Conservation (phyloP, 2,888 invertebrate genomes). For the Endotricha flammealis region DNA sequence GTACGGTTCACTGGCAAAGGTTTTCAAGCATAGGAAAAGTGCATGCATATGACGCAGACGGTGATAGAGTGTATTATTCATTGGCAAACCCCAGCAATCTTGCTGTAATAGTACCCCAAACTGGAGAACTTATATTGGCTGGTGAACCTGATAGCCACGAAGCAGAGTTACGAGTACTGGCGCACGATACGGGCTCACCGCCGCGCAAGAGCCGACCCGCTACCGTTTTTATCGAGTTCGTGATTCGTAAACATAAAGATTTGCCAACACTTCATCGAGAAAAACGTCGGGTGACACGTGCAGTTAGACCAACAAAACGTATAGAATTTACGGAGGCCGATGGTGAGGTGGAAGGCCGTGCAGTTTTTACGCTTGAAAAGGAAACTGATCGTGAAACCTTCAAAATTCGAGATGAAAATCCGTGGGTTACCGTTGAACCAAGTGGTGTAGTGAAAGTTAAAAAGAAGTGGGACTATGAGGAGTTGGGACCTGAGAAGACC, state of each 20-base stretch:
- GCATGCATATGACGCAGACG: conserved; percentile 92
- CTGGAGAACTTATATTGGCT: conserved; percentile 91
- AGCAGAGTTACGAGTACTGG: conserved; percentile 85
- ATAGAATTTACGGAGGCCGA: conserved; percentile 95
- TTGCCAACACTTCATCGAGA: conserved; percentile 82
- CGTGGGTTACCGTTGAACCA: conserved; percentile 94
- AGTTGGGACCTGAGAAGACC: conserved; percentile 94
- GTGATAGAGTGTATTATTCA: conserved; percentile 93
- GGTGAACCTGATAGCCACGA: conserved; percentile 85
- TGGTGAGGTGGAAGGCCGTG: conserved; percentile 91
- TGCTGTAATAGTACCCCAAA: conserved; percentile 94
- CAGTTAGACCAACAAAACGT: conserved; percentile 95
- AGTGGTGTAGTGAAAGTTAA: conserved; percentile 95
- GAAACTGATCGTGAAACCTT: conserved; percentile 95
- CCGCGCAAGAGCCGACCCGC: conserved; percentile 85
- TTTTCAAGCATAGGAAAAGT: conserved; percentile 92
- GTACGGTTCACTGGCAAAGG: conserved; percentile 82
- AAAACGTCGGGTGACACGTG: conserved; percentile 90
- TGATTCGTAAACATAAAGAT: conserved; percentile 77
- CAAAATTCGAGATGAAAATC: conserved; percentile 95
- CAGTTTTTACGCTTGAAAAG: conserved; percentile 93
- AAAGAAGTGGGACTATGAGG: conserved; percentile 98
- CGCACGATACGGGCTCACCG: conserved; percentile 89
- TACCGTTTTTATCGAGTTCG: conserved; percentile 86
- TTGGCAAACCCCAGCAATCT: conserved; percentile 88